Base-by-base conservation (phyloP, 2,113 vertebrate species). In the Burhinus bistriatus region DNA sequence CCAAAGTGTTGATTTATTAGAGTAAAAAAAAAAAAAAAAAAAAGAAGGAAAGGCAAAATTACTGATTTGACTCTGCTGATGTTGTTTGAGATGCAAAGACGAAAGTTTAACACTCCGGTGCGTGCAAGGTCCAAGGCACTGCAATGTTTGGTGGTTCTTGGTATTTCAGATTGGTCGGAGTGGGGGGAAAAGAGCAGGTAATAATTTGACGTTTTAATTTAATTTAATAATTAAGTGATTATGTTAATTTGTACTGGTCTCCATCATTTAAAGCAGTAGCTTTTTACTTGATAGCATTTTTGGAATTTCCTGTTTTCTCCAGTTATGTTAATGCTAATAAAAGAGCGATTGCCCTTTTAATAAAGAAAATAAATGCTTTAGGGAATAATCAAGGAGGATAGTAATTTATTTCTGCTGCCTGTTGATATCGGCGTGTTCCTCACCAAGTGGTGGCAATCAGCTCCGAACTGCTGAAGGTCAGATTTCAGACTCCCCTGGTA, bases 101-200 rank as follows among this genome's bases (percentile, higher is more conserved):
- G 61, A 0, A n/a, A 61, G 34, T 36, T 76, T 1, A 45, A 8
- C 2, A 1, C 34, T 47, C 16, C 3, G 30, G 29, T 22, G 6
- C 23, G 72, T 15, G 34, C 11, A 2, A 14, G 32, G 59, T 36
- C 27, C 38, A 15, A 16, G 68, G 73, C 40, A 9, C 20, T 49
- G 75, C 47, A 12, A 5, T 40, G 51, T 54, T 78, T 36, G 40
- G 36, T 61, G 0, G 4, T 8, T 82, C 12, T 47, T 17, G 55
- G 14, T 62, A 3, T 58, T 78, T 45, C 19, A 42, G 45, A 3
- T 32, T 84, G 70, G 16, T 79, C 2, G 2, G 32, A 59, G 12
- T 3, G 11, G 12, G 0, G 18, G 11, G 38, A 5, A 12, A 19
- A 44, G 40, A 65, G n/a, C 87, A 90, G 57, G 42, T 42, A 75